A percentile compares a stretch with the other conserved stretches of the same genome.
phyloP scores from a whole-genome alignment of 2,113 vertebrate species.

The Engystomops pustulosus region DNA sequence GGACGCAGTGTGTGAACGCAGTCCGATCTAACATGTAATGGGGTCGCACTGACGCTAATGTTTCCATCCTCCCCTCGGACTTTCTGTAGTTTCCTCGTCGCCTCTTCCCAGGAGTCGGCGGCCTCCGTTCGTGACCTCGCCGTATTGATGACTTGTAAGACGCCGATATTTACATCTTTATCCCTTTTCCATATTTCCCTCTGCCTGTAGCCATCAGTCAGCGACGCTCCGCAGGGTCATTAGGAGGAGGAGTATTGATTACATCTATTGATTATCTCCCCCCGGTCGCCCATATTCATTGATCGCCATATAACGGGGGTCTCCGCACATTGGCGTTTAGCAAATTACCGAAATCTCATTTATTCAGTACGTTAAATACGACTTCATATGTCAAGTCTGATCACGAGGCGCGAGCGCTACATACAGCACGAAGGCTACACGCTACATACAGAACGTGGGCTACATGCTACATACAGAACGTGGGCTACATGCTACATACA shows the following conservation, averaged over 20 bases:
- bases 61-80: no score
- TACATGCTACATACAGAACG: no score
- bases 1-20: no score
- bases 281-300: slow-evolving; percentile 3
- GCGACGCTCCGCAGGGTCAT: neutral
- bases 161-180: neutral
- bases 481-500: no score
- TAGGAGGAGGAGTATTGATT: slow-evolving; percentile 3
- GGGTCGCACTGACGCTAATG: no score
- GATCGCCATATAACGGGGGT: neutral
- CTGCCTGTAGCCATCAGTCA: neutral
- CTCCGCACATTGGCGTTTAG: slow-evolving; percentile 41
- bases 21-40: no score
- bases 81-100: no score
- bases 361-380: slow-evolving; percentile 22
- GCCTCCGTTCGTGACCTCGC: neutral
- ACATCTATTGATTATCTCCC: slow-evolving; percentile 29
- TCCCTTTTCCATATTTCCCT: neutral
- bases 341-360: slow-evolving; percentile 23
- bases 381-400: neutral
- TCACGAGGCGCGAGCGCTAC: neutral
- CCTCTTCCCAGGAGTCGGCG: neutral
- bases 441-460: no score
- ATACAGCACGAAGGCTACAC: neutral
- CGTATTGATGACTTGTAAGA: neutral